Base-by-base conservation (phyloP, 2,888 invertebrate species). In the Trisateles emortualis region DNA sequence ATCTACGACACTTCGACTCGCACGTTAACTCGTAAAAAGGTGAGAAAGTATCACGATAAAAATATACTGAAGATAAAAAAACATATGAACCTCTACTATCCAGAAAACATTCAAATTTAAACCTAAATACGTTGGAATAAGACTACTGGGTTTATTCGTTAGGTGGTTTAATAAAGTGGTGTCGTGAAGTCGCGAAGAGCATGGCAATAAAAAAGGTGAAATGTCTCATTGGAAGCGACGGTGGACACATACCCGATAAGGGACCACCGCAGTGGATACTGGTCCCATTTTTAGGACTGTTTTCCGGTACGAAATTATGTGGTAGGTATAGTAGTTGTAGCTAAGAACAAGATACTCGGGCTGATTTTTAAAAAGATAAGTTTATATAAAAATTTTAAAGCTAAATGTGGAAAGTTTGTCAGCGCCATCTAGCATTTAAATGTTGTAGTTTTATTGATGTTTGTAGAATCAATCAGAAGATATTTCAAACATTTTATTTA, bases 1-100 rank as follows among this genome's bases (percentile, higher is more conserved):
- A 92, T 91, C 92, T 90, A 83, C 83, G 91, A 90, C 90, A 91
- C 89, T 88, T 86, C 84, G 81, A 85, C 83, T 88, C 90, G 87
- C 92, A 89, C 90, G 88, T 86, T 82, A 82, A 78, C 75, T 88
- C 90, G 90, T 92, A 92, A 92, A 92, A 91, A 92, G 88, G 90
- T 92, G 92, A 90, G 92, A 92, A 91, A 92, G 90, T 87, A 88
- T 84, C 79, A 82, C 84, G 91, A 91, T 92, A 92, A 91, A 90
- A 90, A 83, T 85, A 83, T 83, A 80, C 78, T 67, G 66, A 74
- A 68, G 29, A 76, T 82, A 72, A 76, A 51, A 17, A 45, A 52
- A 52, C 3, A 9, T n/a, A n/a, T 51, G 24, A 52, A 26, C 1
- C 17, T n/a, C 38, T 5, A 22, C 9, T 30, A 45, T 36, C 0